Evolutionary conservation across 2,113 vertebrate genomes (phyloP).

Genomic region (Grammomys surdaster): DNA sequence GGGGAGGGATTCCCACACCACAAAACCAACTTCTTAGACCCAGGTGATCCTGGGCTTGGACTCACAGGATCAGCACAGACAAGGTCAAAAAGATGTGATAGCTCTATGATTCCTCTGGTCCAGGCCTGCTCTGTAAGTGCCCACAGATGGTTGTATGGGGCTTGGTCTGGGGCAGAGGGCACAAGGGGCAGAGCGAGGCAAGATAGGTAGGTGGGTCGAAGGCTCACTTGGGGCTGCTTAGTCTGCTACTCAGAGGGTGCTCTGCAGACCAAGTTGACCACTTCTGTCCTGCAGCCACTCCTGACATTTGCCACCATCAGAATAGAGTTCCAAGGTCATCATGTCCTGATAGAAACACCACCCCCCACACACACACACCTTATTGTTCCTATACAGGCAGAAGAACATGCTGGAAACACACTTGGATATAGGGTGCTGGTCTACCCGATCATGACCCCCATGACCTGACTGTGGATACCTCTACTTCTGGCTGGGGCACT

Average conservation of each 20-base stretch:
- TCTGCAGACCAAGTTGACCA: neutral
- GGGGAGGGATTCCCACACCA: too few relatives aligned
- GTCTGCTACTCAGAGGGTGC: neutral
- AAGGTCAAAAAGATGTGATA: neutral
- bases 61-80: neutral
- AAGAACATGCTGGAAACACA: neutral
- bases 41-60: neutral
- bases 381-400: rapidly evolving
- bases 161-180: rapidly evolving
- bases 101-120: neutral
- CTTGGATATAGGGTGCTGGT: neutral
- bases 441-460: rapidly evolving
- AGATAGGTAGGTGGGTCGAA: neutral
- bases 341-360: too few relatives aligned
- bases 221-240: neutral
- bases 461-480: rapidly evolving
- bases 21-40: neutral
- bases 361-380: too few relatives aligned
- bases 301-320: neutral
- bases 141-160: neutral
- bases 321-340: neutral
- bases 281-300: rapidly evolving
- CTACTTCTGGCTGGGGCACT: neutral
- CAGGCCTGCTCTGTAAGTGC: too few relatives aligned
- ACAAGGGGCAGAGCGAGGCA: neutral